Evolutionary conservation across 2,888 invertebrate genomes (phyloP), one percentile per base, ranked within the genome.

Genomic region (Protonemura montana): DNA sequence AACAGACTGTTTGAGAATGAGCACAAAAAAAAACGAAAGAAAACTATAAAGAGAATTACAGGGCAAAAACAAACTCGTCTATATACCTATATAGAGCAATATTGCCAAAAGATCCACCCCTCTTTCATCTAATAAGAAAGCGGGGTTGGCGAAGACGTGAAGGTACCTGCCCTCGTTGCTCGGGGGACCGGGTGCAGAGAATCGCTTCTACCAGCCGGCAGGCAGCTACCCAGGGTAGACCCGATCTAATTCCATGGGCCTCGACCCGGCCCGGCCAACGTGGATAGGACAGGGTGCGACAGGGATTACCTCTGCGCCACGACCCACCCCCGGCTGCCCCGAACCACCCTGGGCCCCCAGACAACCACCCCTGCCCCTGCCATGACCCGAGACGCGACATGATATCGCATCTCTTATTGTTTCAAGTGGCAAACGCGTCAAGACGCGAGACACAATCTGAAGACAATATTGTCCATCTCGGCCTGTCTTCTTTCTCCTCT

Each of bases 101-200:
- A 86, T 86, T 86, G 86, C 85, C 83, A 86, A 35, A 83, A 27
- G 41, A 59, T 35, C 85, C 86, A 84, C 27, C 86, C 77, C 86
- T 82, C 82, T 59, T 82, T 76, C 86, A 86, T 85, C 85, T 85
- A 86, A 85, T 85, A 86, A 86, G 85, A 59, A 59, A 59, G 84
- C 26, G 82, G 87, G 87, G 85, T 86, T 86, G 87, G 87, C 87
- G 85, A 26, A 10, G 35, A 35, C 59, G 21, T 85, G 59, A 26
- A 42, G 59, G 25, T 29, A 27, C 84, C 27, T 59, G 59, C 59
- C 21, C 59, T 35, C 59, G 16, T 13, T 59, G 59, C 59, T 21
- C 13, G 21, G 21, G 82, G 13, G 35, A 82, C 42, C 26, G 26
- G 29, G 42, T 82, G 30, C n/a, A 82, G 16, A 13, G 42, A 59